Percentiles rank a stretch among this genome's conserved stretches.
Conservation (phyloP, 1,140 invertebrate species). For the Saxidomus purpurata region DNA sequence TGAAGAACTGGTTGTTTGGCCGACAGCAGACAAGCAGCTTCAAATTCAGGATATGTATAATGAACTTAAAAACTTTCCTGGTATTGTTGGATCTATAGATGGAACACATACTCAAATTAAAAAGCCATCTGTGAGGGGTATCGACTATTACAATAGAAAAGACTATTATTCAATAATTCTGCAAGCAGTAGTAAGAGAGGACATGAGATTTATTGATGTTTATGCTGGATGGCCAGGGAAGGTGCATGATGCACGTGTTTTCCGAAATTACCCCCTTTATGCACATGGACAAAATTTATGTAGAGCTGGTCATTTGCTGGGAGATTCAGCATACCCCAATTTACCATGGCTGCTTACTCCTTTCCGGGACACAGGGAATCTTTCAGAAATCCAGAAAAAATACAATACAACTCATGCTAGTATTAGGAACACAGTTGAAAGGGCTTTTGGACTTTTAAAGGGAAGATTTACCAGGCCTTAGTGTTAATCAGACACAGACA, state of each 20-base stretch:
- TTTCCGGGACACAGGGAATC: background rate
- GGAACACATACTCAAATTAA: background rate
- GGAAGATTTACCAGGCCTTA: background rate
- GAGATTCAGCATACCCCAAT: slow-evolving; percentile 33
- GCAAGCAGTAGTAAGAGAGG: background rate
- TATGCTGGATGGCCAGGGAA: background rate
- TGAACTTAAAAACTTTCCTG: background rate
- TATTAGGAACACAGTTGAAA: slow-evolving; percentile 10
- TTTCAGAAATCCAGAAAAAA: background rate
- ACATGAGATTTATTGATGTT: background rate
- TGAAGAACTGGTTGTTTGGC: background rate
- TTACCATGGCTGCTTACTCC: background rate
- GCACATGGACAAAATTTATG: background rate
- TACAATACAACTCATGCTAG: background rate
- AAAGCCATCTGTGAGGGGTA: background rate
- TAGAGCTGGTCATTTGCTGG: background rate
- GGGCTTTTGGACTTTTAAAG: slow-evolving; percentile 30
- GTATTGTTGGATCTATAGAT: slow-evolving; percentile 6
- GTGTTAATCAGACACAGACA: background rate
- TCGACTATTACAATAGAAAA: slow-evolving; percentile 30
- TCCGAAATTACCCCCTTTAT: background rate
- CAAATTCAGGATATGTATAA: background rate
- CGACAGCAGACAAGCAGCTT: background rate
- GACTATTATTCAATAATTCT: background rate
- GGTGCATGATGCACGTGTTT: background rate